Evolutionary conservation across 53 echinoderm and acorn worm genomes (phyloP), one percentile per base, ranked within the genome.

Genomic region (Actinopyga echinites): DNA sequence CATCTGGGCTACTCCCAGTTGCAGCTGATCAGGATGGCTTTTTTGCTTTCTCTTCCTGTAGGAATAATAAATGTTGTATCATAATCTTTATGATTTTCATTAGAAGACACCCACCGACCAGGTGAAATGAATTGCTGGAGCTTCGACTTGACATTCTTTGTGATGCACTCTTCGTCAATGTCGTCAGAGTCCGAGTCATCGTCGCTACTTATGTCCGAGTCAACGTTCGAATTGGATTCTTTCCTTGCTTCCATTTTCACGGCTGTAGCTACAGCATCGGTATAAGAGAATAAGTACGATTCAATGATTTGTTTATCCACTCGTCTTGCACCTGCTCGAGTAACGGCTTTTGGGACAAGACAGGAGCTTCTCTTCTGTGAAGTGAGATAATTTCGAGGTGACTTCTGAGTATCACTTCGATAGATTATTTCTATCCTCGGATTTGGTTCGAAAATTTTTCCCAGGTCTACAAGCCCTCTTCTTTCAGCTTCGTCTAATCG

Each of bases 261-360:
- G 13, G 69, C 69, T 69, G 69, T 36, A 35, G 69, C 37, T 2
- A 69, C 69, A 23, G 69, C 69, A 34, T 69, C 69, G 38, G 19
- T 42, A 36, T 13, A 69, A 4, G 69, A 13, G 24, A 69, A 69
- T 8, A 69, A 38, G 38, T 69, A 69, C n/a, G 2, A 5, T 37
- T 69, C 24, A 23, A 38, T 38, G 37, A 69, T 69, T 8, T 22
- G 12, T 8, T 34, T 3, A 69, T 69, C 69, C 9, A 69, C 69
- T 69, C 23, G 34, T 37, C 33, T 69, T 1, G 69, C 69, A 17
- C 69, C 69, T 31, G 69, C 30, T 20, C 69, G 35, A 13, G 7
- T 69, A 21, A 32, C 69, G 4, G 33, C 24, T 37, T 71, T 71
- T 37, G 71, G 71, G 10, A 71, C 5, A 29, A 30, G 29, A 5